Evolutionary conservation across 2,113 vertebrate species (phyloP), one percentile per base, ranked within the genome.

Genomic region (Chaenocephalus aceratus): DNA sequence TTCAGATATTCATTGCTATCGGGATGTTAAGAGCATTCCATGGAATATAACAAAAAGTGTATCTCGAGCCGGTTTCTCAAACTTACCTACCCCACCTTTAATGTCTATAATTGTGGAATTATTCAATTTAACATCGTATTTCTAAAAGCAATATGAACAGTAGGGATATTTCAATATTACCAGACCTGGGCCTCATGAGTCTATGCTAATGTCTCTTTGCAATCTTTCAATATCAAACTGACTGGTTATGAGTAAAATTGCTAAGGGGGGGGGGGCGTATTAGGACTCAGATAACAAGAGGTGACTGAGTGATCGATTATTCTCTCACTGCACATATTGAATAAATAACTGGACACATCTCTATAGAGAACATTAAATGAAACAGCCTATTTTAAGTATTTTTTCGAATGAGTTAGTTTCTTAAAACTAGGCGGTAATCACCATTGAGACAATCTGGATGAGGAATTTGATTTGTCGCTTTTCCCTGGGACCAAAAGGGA

Each of bases 401-500:
- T 61, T 49, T 62, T 30, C 30, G 30, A 30, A 30, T 30, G 3
- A 30, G 30, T 2, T 44, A 12, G 13, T 53, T 60, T 53, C 53
- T 46, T 70, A 73, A 41, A 82, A 72, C 30, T 56, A 63, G 61
- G 44, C 12, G 54, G 68, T 53, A 49, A 44, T 78, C 57, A 64
- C n/a, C 36, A 57, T 13, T 9, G 60, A 36, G 51, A 1, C 0
- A 64, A 77, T 63, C 11, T 57, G 68, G 57, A 77, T 67, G 52
- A 83, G 41, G 41, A 85, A 30, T 70, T 75, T 44, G 59, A 69
- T 49, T 36, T 41, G 52, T 34, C 80, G 69, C 16, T 45, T 51
- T 66, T 10, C 61, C 58, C 18, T n/a, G 9, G 53, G 30, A 63
- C 36, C 15, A 53, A 68, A 79, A 54, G 23, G 5, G 30, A 41